Percentiles rank a stretch among this genome's conserved stretches.
phyloP scores from a whole-genome alignment of 2,113 vertebrate genomes.

The Lycocorax pyrrhopterus region DNA sequence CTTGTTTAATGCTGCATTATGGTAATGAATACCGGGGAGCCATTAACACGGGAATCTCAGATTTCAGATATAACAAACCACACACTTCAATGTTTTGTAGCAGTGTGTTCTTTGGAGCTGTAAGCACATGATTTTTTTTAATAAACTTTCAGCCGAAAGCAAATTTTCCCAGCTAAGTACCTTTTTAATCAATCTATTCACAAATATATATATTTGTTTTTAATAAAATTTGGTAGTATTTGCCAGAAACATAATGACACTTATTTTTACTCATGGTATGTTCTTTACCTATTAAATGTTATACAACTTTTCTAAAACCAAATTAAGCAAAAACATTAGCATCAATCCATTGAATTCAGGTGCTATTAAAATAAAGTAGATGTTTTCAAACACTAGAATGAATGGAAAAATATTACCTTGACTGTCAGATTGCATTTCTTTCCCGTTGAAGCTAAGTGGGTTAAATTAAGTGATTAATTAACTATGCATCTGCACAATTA shows the following conservation, averaged over 20 bases:
- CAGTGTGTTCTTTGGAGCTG: neutral
- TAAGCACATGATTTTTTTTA: neutral
- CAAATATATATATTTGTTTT: neutral
- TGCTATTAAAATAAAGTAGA: neutral
- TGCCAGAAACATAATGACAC: neutral
- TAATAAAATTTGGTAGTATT: conserved; percentile 41
- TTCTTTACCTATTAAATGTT: conserved; percentile 21
- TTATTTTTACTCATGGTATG: conserved; percentile 5
- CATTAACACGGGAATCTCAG: conserved; percentile 3
- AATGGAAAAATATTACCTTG: conserved; percentile 22
- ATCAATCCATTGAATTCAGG: neutral
- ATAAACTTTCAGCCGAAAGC: conserved; percentile 15
- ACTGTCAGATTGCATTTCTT: conserved; percentile 42
- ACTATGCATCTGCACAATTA: conserved; percentile 48
- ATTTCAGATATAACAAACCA: neutral
- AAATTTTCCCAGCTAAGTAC: neutral
- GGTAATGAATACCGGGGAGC: neutral
- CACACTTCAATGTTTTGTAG: neutral
- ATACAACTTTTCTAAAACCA: conserved; percentile 9
- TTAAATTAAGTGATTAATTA: conserved; percentile 63
- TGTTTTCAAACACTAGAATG: conserved; percentile 13
- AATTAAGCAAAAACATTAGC: conserved; percentile 28
- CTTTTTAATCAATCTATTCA: neutral
- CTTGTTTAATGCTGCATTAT: conserved; percentile 56
- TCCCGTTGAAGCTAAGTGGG: conserved; percentile 6